A percentile compares a stretch with the other conserved stretches of the same genome.
Conservation (phyloP, 2,113 vertebrate species). For the Lasiurus cinereus region DNA sequence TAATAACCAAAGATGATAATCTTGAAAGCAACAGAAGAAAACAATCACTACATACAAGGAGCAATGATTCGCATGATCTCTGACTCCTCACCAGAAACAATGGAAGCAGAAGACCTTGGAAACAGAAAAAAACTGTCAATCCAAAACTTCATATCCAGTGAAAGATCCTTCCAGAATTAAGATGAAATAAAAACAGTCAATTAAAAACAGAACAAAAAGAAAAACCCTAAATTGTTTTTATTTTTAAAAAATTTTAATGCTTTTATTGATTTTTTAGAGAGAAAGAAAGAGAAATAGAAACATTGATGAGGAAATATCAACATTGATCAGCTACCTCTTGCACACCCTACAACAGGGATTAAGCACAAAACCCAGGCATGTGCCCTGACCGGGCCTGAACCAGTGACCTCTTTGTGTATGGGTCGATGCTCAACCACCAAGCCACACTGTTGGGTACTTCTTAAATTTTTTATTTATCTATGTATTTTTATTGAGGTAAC, state of each 20-base stretch:
- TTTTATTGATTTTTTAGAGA: background rate
- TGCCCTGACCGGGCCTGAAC: no score
- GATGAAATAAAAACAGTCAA: background rate
- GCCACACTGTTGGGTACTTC: no score
- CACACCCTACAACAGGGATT: no score
- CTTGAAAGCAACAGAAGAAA: background rate
- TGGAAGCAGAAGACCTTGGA: background rate
- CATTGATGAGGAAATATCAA: no score
- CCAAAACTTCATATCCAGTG: background rate
- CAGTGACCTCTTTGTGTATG: no score
- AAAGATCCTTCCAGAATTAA: background rate
- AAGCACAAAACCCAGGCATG: no score
- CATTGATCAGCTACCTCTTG: no score
- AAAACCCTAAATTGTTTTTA: background rate
- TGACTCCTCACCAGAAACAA: background rate
- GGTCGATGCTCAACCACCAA: no score
- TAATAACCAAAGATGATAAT: no score
- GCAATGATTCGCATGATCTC: fast-evolving
- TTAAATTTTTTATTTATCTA: background rate
- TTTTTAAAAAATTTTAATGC: background rate
- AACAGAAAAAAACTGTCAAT: background rate
- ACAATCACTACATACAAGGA: no score
- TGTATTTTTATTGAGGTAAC: background rate
- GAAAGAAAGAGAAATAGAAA: no score
- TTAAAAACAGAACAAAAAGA: background rate